Conservation (phyloP, 2,888 invertebrate genomes). For the Callyntrura sp. region DNA sequence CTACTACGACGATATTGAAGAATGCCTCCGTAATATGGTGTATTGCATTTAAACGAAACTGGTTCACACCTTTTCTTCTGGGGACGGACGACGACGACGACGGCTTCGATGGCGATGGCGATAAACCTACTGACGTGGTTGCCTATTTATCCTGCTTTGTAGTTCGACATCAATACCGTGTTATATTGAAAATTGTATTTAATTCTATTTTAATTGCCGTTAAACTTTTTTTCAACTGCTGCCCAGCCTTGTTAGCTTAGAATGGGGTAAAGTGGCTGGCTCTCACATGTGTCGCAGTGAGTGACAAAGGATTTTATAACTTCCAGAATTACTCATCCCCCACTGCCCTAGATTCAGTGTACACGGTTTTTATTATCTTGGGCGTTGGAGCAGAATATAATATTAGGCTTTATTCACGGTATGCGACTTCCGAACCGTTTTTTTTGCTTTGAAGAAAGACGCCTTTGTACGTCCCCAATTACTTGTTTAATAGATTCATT, state of each 20-base stretch:
- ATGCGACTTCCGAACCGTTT: conserved; percentile 18
- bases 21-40: no score
- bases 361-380: neutral
- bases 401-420: conserved; percentile 33
- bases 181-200: neutral
- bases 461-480: no score
- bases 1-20: no score
- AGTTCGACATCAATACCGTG: no score
- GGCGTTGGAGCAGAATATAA: conserved; percentile 15
- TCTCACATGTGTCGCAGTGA: no score
- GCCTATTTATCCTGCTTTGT: neutral
- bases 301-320: conserved; percentile 35
- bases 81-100: no score
- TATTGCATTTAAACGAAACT: conserved; percentile 36
- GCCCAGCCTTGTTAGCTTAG: no score
- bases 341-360: conserved; percentile 4
- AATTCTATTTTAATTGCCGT: neutral
- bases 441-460: no score
- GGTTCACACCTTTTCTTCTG: conserved; percentile 47
- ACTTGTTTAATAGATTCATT: no score
- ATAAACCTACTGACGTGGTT: conserved; percentile 26
- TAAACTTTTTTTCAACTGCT: conserved; percentile 3
- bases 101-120: neutral
- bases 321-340: conserved; percentile 9
- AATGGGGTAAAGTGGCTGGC: neutral